These are phyloP conservation scores for Eilema caniola DNA, from an alignment of 2,888 invertebrate genomes.

Conservation along the genomic window DNA sequence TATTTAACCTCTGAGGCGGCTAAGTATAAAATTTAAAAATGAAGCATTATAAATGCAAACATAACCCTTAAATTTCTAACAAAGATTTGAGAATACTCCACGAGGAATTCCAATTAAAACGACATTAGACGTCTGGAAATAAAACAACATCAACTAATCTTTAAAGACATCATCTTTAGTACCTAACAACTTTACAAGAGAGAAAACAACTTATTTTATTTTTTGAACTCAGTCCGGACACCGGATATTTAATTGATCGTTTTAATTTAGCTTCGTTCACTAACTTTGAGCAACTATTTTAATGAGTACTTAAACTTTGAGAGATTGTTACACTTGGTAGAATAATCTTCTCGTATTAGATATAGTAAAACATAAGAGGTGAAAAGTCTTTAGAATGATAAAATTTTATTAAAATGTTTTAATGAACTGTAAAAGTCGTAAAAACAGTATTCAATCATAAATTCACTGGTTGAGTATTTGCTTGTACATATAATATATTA, in stretches of 20 bases:
- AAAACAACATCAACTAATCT: not conserved
- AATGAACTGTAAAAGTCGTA: no score
- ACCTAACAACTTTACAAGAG: no score
- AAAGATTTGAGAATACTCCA: not conserved
- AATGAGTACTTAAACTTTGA: constrained; percentile 3
- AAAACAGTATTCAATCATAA: not conserved
- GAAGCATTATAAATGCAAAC: no score
- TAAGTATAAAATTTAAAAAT: not conserved
- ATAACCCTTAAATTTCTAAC: not conserved
- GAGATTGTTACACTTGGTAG: not conserved
- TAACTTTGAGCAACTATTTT: constrained; percentile 3
- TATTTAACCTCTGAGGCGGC: not conserved
- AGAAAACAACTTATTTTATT: constrained; percentile 5
- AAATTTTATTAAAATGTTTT: not conserved
- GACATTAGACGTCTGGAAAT: not conserved
- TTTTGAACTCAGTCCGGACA: not conserved
- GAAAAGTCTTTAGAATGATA: not conserved
- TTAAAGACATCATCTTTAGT: constrained; percentile 3
- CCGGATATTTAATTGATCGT: not conserved
- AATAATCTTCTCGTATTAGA: not conserved
- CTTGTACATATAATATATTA: no score
- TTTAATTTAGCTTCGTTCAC: not conserved
- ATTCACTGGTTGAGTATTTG: no score
- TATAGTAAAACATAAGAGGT: no score
- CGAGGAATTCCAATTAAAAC: not conserved